phyloP scores from a whole-genome alignment of 2,113 vertebrate genomes.

The Panthera uncia region DNA sequence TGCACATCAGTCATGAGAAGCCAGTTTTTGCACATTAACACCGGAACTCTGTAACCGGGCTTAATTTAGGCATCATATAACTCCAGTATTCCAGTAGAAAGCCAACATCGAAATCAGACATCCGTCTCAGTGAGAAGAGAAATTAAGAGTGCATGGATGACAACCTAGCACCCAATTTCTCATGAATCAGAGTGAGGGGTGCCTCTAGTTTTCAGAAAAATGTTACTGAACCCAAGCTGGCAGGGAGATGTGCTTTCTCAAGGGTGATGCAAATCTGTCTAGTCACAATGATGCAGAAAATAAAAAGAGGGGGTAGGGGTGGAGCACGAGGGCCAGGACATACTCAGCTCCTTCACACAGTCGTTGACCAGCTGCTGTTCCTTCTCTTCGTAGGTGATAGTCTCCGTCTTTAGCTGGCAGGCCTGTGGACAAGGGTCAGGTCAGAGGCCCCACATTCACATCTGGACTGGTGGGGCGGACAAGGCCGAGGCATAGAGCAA shows the following conservation, averaged over 20 bases:
- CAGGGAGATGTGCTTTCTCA: neutral
- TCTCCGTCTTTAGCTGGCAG: slow-evolving; percentile 97
- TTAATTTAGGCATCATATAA: neutral
- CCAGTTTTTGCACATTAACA: too few species aligned
- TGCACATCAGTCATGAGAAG: neutral
- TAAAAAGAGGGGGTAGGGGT: fast-evolving
- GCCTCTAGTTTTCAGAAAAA: neutral
- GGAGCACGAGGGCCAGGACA: slow-evolving; percentile 68
- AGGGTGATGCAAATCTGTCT: too few species aligned
- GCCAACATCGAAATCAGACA: neutral
- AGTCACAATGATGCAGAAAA: fast-evolving
- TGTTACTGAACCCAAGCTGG: neutral
- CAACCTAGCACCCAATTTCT: neutral
- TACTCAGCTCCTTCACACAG: slow-evolving; percentile 98
- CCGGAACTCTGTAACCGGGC: neutral
- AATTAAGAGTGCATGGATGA: too few species aligned
- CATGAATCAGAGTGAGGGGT: neutral
- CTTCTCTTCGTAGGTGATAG: slow-evolving; percentile 97
- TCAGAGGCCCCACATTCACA: slow-evolving; percentile 56
- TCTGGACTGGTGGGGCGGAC: neutral
- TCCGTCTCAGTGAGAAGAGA: neutral
- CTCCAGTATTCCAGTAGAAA: neutral
- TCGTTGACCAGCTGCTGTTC: slow-evolving; percentile 99
- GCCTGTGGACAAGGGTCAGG: slow-evolving; percentile 86
- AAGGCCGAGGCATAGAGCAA: neutral